Evolutionary conservation across 2,113 vertebrate genomes (phyloP), one percentile per base, ranked within the genome.

Genomic region (Panthera uncia): DNA sequence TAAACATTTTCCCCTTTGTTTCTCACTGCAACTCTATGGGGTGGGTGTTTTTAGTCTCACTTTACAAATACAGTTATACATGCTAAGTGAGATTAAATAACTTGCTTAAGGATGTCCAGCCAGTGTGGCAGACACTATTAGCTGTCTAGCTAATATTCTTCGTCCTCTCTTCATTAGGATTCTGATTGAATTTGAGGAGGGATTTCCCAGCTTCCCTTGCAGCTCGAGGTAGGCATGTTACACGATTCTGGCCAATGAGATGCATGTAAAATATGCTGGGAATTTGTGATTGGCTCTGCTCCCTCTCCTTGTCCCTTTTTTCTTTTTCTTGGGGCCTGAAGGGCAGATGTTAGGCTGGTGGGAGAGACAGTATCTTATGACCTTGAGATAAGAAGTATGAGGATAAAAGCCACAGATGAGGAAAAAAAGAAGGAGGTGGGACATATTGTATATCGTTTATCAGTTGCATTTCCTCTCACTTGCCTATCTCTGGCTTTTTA

Each of bases 161-260:
- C 61, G 66, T 74, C 19, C 15, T 83, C 81, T 87, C 50, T 85
- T 89, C 61, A 27, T 71, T 87, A 74, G 55, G 66, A 48, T 74
- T 50, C 21, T n/a, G 48, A 29, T 6, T 41, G 7, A 57, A 36
- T 38, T 71, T 65, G 74, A 73, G 74, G 74, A 33, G 36, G 57
- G 25, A 82, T 68, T 93, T 79, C 55, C 89, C 52, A 85, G 93
- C 25, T 33, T 98, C 82, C 73, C 80, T 91, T 96, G 78, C 71
- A 92, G 95, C 78, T 92, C 15, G 57, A 25, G n/a, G 4, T 94
- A 68, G 19, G 36, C 19, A 2, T 23, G 9, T 33, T 65, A 88
- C 7, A 0, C 10, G 65, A 27, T 52, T 57, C 61, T 23, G 33
- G 65, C 76, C 76, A 96, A 61, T 52, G 52, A 65, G 55, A 63